phyloP scores from a whole-genome alignment of 2,888 invertebrate species.

The Platerodrilus igneus region DNA sequence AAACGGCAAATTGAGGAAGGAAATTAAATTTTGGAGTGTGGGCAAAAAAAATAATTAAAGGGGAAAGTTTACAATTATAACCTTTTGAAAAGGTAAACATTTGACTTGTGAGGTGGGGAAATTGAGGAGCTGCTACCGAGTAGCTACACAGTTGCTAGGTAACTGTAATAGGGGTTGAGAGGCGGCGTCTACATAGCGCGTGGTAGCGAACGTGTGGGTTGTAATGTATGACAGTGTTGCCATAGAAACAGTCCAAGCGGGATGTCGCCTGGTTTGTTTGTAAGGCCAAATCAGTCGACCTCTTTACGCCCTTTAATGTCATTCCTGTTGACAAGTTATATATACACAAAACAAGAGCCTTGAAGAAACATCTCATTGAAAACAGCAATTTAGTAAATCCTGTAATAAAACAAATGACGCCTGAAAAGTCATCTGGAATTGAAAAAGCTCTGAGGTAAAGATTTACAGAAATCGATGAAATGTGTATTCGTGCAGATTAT shows the following conservation, averaged over 20 bases:
- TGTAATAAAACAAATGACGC: too few species aligned
- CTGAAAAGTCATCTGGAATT: too few species aligned
- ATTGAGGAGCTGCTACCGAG: conserved; percentile 27
- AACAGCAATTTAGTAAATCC: too few species aligned
- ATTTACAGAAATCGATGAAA: too few species aligned
- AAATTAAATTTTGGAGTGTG: not conserved
- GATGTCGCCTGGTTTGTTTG: conserved; percentile 34
- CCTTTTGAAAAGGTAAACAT: conserved; percentile 37
- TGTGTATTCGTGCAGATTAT: too few species aligned
- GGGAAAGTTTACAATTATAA: conserved; percentile 30
- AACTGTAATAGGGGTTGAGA: conserved; percentile 33
- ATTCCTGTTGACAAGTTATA: too few species aligned
- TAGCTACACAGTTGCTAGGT: conserved; percentile 33
- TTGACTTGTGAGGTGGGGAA: conserved; percentile 20
- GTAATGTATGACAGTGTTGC: conserved; percentile 38
- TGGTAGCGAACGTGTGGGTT: conserved; percentile 36
- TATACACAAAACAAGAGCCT: too few species aligned
- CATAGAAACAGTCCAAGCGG: conserved; percentile 31
- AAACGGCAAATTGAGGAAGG: conserved; percentile 23
- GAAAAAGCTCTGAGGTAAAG: too few species aligned
- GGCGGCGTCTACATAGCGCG: conserved; percentile 35
- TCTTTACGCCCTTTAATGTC: conserved; percentile 26
- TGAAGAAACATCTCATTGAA: too few species aligned
- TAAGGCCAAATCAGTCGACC: conserved; percentile 28
- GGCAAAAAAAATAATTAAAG: conserved; percentile 30